phyloP scores from a whole-genome alignment of 1,140 invertebrate species.

The Ooceraea biroi region DNA sequence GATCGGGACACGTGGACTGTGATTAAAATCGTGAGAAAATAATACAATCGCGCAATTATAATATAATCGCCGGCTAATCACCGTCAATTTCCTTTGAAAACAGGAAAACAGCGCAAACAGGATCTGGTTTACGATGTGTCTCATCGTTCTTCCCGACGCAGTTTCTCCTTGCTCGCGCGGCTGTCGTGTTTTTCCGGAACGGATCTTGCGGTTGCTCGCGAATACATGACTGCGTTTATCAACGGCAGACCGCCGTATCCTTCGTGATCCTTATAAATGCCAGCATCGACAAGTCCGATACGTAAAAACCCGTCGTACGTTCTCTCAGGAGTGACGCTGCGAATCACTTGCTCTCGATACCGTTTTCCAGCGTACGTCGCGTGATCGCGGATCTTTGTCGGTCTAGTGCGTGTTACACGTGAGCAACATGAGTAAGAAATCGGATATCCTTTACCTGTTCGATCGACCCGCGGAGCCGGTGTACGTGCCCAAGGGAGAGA shows the following conservation, averaged over 20 bases:
- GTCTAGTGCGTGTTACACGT: background rate
- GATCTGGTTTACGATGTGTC: background rate
- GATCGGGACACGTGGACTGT: too few species aligned
- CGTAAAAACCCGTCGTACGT: background rate
- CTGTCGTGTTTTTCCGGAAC: background rate
- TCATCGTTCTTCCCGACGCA: background rate
- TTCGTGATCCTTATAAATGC: slow-evolving; percentile 58
- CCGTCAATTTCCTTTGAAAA: slow-evolving; percentile 54
- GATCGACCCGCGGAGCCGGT: slow-evolving; percentile 92
- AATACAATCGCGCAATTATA: background rate
- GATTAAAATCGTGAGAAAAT: too few species aligned
- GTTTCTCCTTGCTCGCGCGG: background rate
- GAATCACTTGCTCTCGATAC: background rate
- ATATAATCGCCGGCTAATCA: slow-evolving; percentile 2
- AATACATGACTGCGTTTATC: slow-evolving; percentile 28
- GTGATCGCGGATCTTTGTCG: background rate
- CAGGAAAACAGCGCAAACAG: slow-evolving; percentile 52
- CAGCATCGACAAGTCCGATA: too few species aligned
- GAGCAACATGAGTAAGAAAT: slow-evolving; percentile 72
- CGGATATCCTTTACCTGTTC: slow-evolving; percentile 88
- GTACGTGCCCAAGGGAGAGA: slow-evolving; percentile 89
- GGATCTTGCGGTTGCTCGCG: slow-evolving; percentile 62
- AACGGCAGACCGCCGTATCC: slow-evolving; percentile 44
- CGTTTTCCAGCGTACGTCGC: background rate
- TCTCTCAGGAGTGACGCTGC: background rate